Evolutionary conservation across 2,888 invertebrate genomes (phyloP), one percentile per base, ranked within the genome.

Genomic region (Pammene aurita): DNA sequence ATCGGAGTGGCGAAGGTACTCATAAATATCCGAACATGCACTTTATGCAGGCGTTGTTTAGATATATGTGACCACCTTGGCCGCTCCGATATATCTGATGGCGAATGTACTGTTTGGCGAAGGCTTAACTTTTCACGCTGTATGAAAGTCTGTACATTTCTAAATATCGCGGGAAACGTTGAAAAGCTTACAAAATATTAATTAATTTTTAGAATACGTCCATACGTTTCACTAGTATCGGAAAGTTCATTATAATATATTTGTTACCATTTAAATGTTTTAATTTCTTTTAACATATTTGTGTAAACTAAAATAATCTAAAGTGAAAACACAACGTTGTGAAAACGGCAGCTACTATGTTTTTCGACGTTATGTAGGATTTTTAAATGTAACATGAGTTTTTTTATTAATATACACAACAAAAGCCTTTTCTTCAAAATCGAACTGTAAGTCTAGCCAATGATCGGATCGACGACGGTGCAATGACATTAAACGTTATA

Each of bases 251-350:
- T 54, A n/a, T 44, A 18, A n/a, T 55, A 48, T 71, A 58, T 71
- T 26, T 48, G 68, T 71, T 71, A 68, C 71, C 71, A 71, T 62
- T 65, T 38, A 54, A 50, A 57, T 67, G 56, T 67, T 58, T 63
- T 16, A 50, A 41, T 44, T 64, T 65, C 9, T 50, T 50, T 16
- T 41, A 54, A n/a, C 44, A 18, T 67, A 54, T 61, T 61, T 65
- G 41, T 69, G 64, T 13, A 44, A 44, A 54, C 69, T 52, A 64
- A 69, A 61, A 58, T 58, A 52, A 67, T 34, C 41, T 52, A 26
- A 26, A 26, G 26, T 26, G 4, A 26, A 26, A 63, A 44, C 18
- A 11, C 16, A 50, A 42, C 26, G 69, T 69, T 69, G 69, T 69
- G 58, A 10, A 68, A 41, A 65, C 52, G 69, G 69, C 69, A 64